Evolutionary conservation across 2,888 invertebrate genomes (phyloP), one percentile per base, ranked within the genome.

Genomic region (Drosophila maculinotata): DNA sequence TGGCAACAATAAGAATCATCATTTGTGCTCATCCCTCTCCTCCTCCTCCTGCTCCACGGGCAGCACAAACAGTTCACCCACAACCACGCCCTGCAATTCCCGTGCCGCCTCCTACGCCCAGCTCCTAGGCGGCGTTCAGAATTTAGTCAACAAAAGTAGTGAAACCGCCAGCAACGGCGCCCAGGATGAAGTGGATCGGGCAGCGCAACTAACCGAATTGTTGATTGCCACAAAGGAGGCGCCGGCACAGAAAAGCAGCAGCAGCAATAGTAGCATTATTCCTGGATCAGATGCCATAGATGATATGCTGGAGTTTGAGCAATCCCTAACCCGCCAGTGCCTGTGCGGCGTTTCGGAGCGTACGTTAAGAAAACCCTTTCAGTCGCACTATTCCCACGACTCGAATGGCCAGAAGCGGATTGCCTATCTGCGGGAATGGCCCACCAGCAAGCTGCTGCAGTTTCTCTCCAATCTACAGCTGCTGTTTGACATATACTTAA

Each of bases 401-500:
- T 78, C 87, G 23, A 92, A 92, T 73, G 93, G 93, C 2, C 91
- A 91, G 35, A 92, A 92, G 68, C 91, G 93, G 33, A 92, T 92
- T 15, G 92, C 93, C 0, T 92, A 93, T 63, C 87, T 94, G 52
- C 92, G 93, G 53, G 93, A 94, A 89, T 95, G 95, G 94, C 93
- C 94, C 33, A 92, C 93, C n/a, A 93, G 94, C 70, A 93, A 94
- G 85, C 93, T 95, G 4, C 90, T 97, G 36, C 95, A 96, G 81
- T 96, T 96, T 89, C 92, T 97, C 68, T 97, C 97, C 63, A 96
- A 96, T 73, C 93, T 97, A 84, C 97, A 97, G 87, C 92, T 97
- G 10, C 92, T 97, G 72, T 96, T 96, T 88, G 96, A 97, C 90
- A 94, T 97, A 47, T 96, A 97, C 88, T 92, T 96, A 51, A 96